Evolutionary conservation across 1,140 invertebrate species (phyloP).

Genomic region (Cydia fagiglandana): DNA sequence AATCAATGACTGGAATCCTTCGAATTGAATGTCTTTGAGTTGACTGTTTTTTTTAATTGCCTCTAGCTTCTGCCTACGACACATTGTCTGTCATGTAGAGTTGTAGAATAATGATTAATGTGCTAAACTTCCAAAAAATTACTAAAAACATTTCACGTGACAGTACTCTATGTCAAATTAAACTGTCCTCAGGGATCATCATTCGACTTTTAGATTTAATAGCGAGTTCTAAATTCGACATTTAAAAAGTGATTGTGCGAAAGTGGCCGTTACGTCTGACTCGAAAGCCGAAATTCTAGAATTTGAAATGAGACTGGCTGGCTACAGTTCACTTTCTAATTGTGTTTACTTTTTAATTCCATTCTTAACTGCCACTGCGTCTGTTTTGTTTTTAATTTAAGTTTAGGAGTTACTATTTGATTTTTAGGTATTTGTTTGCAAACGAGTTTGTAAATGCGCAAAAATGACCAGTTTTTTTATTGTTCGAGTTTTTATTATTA

Average conservation of each 20-base stretch:
- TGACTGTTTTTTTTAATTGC: too few species aligned
- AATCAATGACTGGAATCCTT: background rate
- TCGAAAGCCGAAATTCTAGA: conserved; percentile 12
- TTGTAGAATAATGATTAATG: too few species aligned
- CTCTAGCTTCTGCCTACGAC: too few species aligned
- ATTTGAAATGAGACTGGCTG: conserved; percentile 1
- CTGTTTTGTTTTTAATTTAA: conserved; percentile 29
- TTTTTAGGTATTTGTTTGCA: background rate
- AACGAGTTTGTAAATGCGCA: background rate
- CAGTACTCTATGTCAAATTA: too few species aligned
- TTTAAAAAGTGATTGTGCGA: conserved; percentile 19
- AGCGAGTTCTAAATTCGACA: background rate
- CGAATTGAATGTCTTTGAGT: too few species aligned
- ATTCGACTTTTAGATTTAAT: background rate
- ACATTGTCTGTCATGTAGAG: too few species aligned
- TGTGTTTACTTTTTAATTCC: conserved; percentile 22
- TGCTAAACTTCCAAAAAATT: too few species aligned
- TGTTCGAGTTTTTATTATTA: conserved; percentile 6
- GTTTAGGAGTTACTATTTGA: background rate
- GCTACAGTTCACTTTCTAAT: conserved; percentile 14
- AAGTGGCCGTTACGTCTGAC: conserved; percentile 10
- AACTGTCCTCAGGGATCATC: too few species aligned
- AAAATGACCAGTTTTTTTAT: background rate
- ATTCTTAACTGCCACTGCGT: background rate
- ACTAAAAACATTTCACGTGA: too few species aligned